Base-by-base conservation (phyloP, 2,797 vertebrate species). In the Danio albolineatus region DNA sequence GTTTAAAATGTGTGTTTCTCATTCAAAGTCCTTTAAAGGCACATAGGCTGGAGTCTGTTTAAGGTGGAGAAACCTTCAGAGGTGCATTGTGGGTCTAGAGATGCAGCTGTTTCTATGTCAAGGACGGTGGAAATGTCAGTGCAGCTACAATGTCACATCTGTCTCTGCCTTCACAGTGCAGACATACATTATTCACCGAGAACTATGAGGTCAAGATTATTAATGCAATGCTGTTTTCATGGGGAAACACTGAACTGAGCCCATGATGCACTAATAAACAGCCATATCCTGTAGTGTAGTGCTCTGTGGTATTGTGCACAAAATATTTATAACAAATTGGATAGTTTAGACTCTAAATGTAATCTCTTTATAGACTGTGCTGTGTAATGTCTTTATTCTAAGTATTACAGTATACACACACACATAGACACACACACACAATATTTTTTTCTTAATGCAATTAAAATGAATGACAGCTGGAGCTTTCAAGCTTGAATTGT, bases 131-230 rank as follows among this genome's bases (percentile, higher is more conserved):
- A 57, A 76, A 87, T 83, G 78, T 75, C 81, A 84, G 59, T 67
- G 69, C 82, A 66, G 67, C 56, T 28, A 69, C 76, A 74, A 53
- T 14, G 70, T 43, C 81, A 85, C 83, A 89, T 89, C 84, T 72
- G 74, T 65, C 54, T 59, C 19, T 70, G 19, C 53, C 39, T 21
- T 46, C 39, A 83, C 85, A 86, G 86, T 65, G 67, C 56, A 86
- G 78, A 75, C 44, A 49, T 90, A 85, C 80, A 89, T 91, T 87
- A 89, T 89, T 88, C 74, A 89, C 77, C 39, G 56, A 39, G 49
- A 78, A 65, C 43, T 85, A 84, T 70, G 67, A 79, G 83, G 82
- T 79, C 85, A 82, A 48, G 78, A 89, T 90, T 83, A 88, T 81
- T 87, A 88, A 89, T 89, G 85, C 80, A 89, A 67, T 44, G 83